Conservation (phyloP, 2,113 vertebrate species). For the Furnarius figulus region DNA sequence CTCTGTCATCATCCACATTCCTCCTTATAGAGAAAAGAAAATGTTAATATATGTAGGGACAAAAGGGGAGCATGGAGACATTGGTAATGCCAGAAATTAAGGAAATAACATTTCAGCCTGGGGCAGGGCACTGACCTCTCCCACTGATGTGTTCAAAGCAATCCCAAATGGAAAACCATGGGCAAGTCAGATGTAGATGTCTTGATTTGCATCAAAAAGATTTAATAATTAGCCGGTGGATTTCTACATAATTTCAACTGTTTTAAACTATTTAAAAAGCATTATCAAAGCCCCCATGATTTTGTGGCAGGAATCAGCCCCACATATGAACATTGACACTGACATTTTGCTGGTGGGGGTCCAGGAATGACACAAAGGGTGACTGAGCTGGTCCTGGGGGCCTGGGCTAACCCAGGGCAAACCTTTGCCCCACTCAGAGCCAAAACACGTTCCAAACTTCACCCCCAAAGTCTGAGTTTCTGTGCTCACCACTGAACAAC, state of each 20-base stretch:
- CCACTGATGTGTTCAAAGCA: neutral
- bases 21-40: neutral
- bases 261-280: neutral
- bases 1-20: neutral
- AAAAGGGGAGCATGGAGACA: neutral
- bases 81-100: neutral
- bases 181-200: accelerated
- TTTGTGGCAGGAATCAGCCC: neutral
- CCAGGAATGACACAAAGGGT: neutral
- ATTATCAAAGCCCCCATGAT: accelerated
- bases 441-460: neutral
- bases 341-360: neutral
- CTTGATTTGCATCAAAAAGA: neutral
- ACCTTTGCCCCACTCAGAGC: neutral
- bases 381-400: neutral
- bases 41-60: neutral
- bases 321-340: accelerated
- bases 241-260: neutral
- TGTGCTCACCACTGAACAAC: neutral
- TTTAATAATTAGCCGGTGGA: neutral
- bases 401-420: neutral
- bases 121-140: neutral
- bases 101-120: neutral
- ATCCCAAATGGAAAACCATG: neutral
- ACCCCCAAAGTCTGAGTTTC: neutral